A percentile compares a stretch with the other conserved stretches of the same genome.
phyloP scores from a whole-genome alignment of 2,113 vertebrate species.

The Zeus faber region DNA sequence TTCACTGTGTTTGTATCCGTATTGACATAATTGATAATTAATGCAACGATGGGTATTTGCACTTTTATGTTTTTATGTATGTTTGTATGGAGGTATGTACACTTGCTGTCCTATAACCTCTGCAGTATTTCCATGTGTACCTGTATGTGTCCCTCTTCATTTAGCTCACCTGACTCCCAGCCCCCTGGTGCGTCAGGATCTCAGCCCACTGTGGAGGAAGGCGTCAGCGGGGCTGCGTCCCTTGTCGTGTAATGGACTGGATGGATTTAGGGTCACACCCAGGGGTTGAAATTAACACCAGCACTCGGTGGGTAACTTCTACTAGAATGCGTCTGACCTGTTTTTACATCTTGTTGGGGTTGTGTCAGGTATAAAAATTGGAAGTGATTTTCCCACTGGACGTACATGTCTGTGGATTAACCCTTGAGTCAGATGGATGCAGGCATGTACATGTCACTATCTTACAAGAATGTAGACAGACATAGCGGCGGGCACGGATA shows the following conservation, averaged over 20 bases:
- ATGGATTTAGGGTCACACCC: constrained; percentile 48
- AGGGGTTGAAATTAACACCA: constrained; percentile 37
- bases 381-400: background rate
- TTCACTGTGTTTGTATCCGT: constrained; percentile 1
- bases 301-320: background rate
- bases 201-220: constrained; percentile 32
- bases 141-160: background rate
- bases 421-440: constrained; percentile 7
- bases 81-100: background rate
- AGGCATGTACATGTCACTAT: constrained; percentile 39
- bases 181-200: constrained; percentile 41
- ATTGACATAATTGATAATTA: background rate
- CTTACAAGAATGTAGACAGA: constrained; percentile 9
- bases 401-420: background rate
- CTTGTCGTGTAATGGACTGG: constrained; percentile 3
- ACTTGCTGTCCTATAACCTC: too few species aligned
- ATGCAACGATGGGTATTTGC: background rate
- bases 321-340: background rate
- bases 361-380: background rate
- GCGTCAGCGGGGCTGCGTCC: too few species aligned
- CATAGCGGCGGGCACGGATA: background rate
- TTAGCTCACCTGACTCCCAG: too few species aligned
- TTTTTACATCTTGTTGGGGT: background rate
- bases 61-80: background rate
- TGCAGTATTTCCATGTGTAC: background rate